Evolutionary conservation across 2,113 vertebrate genomes (phyloP).

Genomic region (Peucedramus taeniatus): DNA sequence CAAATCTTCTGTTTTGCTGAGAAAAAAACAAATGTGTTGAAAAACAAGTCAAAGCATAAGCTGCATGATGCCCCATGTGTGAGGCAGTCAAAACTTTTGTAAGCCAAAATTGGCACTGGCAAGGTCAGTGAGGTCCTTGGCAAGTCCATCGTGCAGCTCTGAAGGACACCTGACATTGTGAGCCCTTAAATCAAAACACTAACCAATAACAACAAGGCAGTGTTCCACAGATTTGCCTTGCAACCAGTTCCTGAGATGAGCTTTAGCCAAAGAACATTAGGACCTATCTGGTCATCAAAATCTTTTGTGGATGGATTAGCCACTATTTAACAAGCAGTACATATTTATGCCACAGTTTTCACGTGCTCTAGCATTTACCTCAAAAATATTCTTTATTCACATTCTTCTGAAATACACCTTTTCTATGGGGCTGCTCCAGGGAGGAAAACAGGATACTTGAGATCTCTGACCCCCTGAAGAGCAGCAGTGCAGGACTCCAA

Average conservation of each 20-base stretch:
- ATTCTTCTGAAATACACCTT: not conserved
- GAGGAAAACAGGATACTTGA: not conserved
- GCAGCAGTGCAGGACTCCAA: not conserved
- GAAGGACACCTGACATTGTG: not conserved
- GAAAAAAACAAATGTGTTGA: not conserved
- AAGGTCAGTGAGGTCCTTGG: not conserved
- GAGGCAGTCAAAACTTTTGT: not conserved
- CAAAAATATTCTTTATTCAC: not conserved
- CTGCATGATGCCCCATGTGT: fast-evolving
- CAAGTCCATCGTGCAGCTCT: not conserved
- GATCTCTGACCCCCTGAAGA: not conserved
- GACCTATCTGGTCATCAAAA: not conserved
- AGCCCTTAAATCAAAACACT: not conserved
- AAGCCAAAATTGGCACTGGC: not conserved
- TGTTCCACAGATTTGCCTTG: not conserved
- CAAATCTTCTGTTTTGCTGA: not conserved
- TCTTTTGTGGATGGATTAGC: not conserved
- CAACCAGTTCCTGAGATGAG: not conserved
- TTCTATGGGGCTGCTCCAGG: not conserved
- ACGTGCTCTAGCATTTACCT: not conserved
- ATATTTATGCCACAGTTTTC: not conserved
- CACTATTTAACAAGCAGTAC: not conserved
- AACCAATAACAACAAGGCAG: not conserved
- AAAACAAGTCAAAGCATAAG: not conserved
- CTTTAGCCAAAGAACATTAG: not conserved